Base-by-base conservation (phyloP, 2,797 vertebrate genomes). In the Falco naumanni region DNA sequence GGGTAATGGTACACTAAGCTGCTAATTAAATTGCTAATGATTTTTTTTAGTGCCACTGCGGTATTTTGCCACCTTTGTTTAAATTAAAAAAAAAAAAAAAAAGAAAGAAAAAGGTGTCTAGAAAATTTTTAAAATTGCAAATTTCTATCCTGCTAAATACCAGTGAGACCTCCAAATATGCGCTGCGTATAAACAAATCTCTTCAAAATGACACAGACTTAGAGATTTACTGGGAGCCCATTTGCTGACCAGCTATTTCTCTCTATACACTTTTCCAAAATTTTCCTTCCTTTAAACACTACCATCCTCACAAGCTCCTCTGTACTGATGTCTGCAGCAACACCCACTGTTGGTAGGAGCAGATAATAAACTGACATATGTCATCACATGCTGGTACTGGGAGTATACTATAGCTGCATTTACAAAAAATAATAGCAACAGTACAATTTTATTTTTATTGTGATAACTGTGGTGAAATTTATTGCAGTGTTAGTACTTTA, bases 11-110 rank as follows among this genome's bases (percentile, higher is more conserved):
- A 95, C 90, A 93, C 93, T 96, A 94, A 98, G 97, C 93, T 97
- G 97, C 97, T 98, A 98, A 98, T 98, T 98, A 97, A 89, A 96
- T 59, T 68, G 94, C 94, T 98, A 98, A 98, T 97, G 96, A 97
- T 94, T 96, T 94, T 72, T 97, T 98, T 97, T 96, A 96, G 94
- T 97, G 97, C 83, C 96, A 96, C 25, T 97, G 97, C 26, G 13
- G 96, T 96, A 89, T 97, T 98, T 97, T 94, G 82, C 94, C 94
- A 97, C 71, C 95, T 97, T 98, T 96, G 94, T 95, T 96, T 96
- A 96, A 98, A 95, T 80, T 48, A 47, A 33, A 56, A 88, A 59
- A 51, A 66, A 76, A 41, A 39, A 39, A 39, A 39, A 39, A 92
- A 94, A 57, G 47, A 66, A 76, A 41, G 43, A 63, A 86, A 68